Evolutionary conservation across 2,797 vertebrate genomes (phyloP).

Genomic region (Florisuga fusca): DNA sequence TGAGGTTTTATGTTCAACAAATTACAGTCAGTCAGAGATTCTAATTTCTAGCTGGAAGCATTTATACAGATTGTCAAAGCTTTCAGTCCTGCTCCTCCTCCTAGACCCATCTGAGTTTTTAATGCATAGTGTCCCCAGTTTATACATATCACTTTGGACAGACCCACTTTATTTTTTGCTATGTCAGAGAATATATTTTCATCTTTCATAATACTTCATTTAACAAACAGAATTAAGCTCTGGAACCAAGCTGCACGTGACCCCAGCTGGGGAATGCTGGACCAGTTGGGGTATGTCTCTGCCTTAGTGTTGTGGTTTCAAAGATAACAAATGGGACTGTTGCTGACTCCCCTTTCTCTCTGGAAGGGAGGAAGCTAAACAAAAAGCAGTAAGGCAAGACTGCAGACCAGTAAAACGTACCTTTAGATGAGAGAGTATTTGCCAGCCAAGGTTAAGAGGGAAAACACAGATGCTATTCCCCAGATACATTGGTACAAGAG

Average conservation of each 20-base stretch:
- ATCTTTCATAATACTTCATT: background rate
- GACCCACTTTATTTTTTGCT: background rate
- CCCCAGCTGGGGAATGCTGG: rapidly evolving
- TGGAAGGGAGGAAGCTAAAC: background rate
- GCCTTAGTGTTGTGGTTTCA: background rate
- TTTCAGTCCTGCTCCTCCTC: background rate
- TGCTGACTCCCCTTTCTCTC: background rate
- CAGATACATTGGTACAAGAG: background rate
- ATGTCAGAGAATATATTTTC: background rate
- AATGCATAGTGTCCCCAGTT: background rate
- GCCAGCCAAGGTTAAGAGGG: background rate
- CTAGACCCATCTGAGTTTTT: background rate
- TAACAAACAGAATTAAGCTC: background rate
- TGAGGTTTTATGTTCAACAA: background rate
- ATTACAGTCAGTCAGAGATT: background rate
- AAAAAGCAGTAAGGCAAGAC: background rate
- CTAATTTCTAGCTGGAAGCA: background rate
- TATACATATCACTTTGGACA: background rate
- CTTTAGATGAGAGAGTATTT: background rate
- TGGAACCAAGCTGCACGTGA: rapidly evolving
- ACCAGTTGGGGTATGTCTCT: rapidly evolving
- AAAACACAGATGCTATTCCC: background rate
- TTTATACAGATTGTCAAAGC: background rate
- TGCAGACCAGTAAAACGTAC: background rate
- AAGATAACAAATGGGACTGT: background rate